phyloP scores from a whole-genome alignment of 1,140 invertebrate genomes.

The Trichomalopsis sarcophagae region DNA sequence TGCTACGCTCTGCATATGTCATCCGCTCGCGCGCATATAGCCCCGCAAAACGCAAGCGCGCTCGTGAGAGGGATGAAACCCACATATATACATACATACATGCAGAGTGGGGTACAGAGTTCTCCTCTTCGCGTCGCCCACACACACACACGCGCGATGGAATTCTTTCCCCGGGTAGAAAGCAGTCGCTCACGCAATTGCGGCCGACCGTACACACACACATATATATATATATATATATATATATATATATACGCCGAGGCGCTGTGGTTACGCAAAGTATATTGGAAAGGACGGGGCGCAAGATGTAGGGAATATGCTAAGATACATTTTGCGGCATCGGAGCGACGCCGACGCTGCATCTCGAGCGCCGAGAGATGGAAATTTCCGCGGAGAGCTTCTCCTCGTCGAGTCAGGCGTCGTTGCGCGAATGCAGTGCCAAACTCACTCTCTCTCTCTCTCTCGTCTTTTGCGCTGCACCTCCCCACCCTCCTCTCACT shows the following conservation, averaged over 20 bases:
- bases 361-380: background rate
- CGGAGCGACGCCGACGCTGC: background rate
- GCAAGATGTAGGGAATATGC: slow-evolving; percentile 30
- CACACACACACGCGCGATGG: background rate
- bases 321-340: slow-evolving; percentile 23
- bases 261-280: slow-evolving; percentile 29
- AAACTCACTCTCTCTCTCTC: background rate
- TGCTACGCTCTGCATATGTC: slow-evolving; percentile 67
- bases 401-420: background rate
- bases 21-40: slow-evolving; percentile 53
- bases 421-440: background rate
- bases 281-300: slow-evolving; percentile 38
- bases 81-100: background rate
- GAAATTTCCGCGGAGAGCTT: background rate
- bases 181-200: slow-evolving; percentile 30
- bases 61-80: background rate
- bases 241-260: too few species aligned
- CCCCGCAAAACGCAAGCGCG: background rate
- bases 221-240: too few species aligned
- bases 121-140: background rate
- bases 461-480: too few species aligned
- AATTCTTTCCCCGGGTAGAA: background rate
- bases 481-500: too few species aligned
- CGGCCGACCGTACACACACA: background rate
- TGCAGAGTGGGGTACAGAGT: background rate